Evolutionary conservation across 2,888 invertebrate species (phyloP).

Genomic region (Brachynemurus nebulosus): DNA sequence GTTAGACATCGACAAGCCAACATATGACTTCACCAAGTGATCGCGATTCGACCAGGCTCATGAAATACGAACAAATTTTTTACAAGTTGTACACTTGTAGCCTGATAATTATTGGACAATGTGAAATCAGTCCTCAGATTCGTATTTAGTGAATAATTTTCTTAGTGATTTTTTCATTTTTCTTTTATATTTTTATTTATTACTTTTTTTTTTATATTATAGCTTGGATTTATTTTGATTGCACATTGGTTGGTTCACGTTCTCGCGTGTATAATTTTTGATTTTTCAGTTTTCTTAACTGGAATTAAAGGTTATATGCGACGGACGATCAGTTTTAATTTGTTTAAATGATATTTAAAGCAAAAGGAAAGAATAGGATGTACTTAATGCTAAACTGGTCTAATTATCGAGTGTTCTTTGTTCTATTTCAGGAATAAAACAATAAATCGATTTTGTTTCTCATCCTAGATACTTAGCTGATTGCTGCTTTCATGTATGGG

Average conservation of each 20-base stretch:
- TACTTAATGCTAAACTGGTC: too few species aligned
- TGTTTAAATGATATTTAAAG: too few species aligned
- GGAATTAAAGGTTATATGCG: too few species aligned
- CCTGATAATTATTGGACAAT: constrained; percentile 15
- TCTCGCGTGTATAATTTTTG: too few species aligned
- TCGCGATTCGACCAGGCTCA: constrained; percentile 9
- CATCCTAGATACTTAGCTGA: too few species aligned
- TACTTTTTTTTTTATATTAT: not conserved
- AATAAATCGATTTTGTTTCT: too few species aligned
- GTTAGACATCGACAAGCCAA: constrained; percentile 28
- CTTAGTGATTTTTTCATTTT: constrained; percentile 3
- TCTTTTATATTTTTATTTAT: constrained; percentile 4
- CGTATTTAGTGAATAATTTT: constrained; percentile 4
- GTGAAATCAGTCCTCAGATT: not conserved
- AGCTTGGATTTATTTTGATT: not conserved
- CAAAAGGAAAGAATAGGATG: too few species aligned
- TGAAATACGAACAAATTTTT: constrained; percentile 12
- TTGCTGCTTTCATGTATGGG: too few species aligned
- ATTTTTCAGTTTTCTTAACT: too few species aligned
- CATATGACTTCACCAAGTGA: not conserved
- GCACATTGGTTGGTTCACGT: not conserved
- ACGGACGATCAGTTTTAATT: too few species aligned
- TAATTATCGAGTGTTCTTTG: too few species aligned
- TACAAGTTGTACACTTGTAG: constrained; percentile 10
- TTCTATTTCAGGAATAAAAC: too few species aligned